Base-by-base conservation (phyloP, 2,888 invertebrate species). In the Agrotis clavis region DNA sequence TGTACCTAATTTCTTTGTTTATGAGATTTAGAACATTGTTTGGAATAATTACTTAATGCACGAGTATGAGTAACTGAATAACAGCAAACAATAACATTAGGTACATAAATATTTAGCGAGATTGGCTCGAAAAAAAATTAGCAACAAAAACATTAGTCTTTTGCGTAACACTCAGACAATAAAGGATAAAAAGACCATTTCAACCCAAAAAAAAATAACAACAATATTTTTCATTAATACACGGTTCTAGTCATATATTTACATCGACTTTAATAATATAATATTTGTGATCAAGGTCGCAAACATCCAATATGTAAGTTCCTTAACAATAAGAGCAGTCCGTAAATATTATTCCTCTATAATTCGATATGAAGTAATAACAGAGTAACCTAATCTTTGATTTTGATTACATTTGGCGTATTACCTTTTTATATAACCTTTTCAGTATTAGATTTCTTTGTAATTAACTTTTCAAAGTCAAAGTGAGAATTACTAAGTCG, bases 341-440 rank as follows among this genome's bases (percentile, higher is more conserved):
- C 7, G 41, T 66, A 77, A 72, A 68, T 81, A 77, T 70, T 66
- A 14, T 19, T 48, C 13, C 11, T 64, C 1, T n/a, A 30, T 45
- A 57, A 35, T 57, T 57, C 13, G n/a, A 7, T 54, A 16, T 54
- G n/a, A n/a, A 65, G 30, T 66, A 71, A 71, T 77, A 81, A 74
- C 50, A 69, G 18, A 54, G 69, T 53, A 65, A 47, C 21, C 21
- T 65, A 54, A 70, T 77, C 64, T 71, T 70, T 56, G 68, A 73
- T 68, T 73, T 69, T 61, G 62, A 80, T 80, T 71, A 77, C 30
- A 74, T 68, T 64, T 69, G 21, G n/a, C 3, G n/a, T 48, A 41
- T 61, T 47, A 67, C 78, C 53, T 79, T 83, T 70, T 2, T 35
- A 18, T 62, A 51, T 56, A 21, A 53, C 13, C 4, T 41, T 41